These are phyloP conservation scores for Takifugu rubripes DNA, from an alignment of 2,797 vertebrate genomes.

Conservation along the genomic window DNA sequence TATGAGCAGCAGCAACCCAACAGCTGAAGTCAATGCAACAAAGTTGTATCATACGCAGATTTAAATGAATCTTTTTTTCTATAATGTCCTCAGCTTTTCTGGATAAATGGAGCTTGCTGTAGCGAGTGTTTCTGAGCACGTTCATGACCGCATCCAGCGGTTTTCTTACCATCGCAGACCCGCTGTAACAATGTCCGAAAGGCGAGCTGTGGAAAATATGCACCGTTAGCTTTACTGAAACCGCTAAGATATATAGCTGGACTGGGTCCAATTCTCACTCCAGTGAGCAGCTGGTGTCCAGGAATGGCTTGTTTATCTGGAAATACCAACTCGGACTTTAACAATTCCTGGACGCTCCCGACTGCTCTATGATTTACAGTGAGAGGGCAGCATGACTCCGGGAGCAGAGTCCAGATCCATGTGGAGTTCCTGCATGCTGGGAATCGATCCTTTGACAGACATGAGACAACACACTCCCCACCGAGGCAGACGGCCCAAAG, in stretches of 20 bases:
- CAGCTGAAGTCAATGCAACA: not conserved
- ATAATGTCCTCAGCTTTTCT: no score
- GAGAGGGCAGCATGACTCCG: constrained; percentile 33
- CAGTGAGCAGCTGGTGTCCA: constrained; percentile 73
- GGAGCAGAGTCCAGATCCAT: constrained; percentile 27
- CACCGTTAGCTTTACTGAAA: constrained; percentile 46
- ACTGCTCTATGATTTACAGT: constrained; percentile 53
- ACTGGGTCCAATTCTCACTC: constrained; percentile 23
- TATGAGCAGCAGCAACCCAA: not conserved
- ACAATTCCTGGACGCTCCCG: constrained; percentile 34
- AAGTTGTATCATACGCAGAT: constrained; percentile 4
- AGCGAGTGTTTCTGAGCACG: no score
- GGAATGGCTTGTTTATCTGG: constrained; percentile 70
- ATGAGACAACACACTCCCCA: constrained; percentile 43
- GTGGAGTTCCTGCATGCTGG: constrained; percentile 20
- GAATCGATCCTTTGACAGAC: constrained; percentile 27
- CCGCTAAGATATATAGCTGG: constrained; percentile 37
- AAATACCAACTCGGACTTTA: constrained; percentile 65
- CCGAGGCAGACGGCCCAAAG: constrained; percentile 27
- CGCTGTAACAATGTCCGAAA: constrained; percentile 29
- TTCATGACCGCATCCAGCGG: not conserved
- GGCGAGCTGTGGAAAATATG: constrained; percentile 35
- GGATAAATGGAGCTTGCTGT: no score
- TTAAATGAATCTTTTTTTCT: not conserved
- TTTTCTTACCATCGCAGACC: not conserved